These are phyloP conservation scores for Scaptodrosophila latifasciaeformis DNA, from an alignment of 2,888 invertebrate genomes.

Conservation along the genomic window DNA sequence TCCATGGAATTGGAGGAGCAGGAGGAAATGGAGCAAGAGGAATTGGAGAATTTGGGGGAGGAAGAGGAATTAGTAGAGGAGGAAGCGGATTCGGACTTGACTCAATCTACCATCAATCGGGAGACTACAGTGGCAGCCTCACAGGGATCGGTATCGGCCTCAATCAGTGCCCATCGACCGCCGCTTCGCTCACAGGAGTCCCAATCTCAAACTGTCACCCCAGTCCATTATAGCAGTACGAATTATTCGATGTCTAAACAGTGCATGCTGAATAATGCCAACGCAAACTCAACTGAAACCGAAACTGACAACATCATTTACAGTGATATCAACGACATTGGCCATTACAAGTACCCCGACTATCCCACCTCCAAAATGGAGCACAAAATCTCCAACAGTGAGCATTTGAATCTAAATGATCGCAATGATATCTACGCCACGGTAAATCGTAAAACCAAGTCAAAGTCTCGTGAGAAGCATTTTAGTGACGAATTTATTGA, in stretches of 20 bases:
- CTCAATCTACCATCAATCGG: conserved; percentile 77
- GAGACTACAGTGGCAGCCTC: conserved; percentile 73
- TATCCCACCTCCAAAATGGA: conserved; percentile 61
- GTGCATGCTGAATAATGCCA: conserved; percentile 73
- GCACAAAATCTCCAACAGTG: conserved; percentile 71
- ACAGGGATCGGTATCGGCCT: conserved; percentile 61
- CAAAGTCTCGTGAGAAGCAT: conserved; percentile 73
- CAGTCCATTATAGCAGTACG: conserved; percentile 76
- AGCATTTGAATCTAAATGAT: conserved; percentile 71
- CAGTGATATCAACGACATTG: conserved; percentile 74
- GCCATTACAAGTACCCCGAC: conserved; percentile 71
- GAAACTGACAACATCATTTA: conserved; percentile 75
- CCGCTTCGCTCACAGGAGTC: conserved; percentile 73
- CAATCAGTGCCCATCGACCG: conserved; percentile 73
- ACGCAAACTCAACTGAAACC: conserved; percentile 74
- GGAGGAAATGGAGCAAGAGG: conserved; percentile 62
- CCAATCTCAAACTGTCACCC: conserved; percentile 74
- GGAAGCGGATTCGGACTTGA: conserved; percentile 76
- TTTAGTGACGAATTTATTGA: conserved; percentile 75
- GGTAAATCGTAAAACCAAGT: conserved; percentile 75
- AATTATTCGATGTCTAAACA: conserved; percentile 76
- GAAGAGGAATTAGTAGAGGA: conserved; percentile 73
- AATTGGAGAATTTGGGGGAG: conserved; percentile 69
- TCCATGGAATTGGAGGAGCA: conserved; percentile 76
- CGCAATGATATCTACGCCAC: conserved; percentile 75